phyloP scores from a whole-genome alignment of 2,797 vertebrate genomes.

The Enoplosus armatus region DNA sequence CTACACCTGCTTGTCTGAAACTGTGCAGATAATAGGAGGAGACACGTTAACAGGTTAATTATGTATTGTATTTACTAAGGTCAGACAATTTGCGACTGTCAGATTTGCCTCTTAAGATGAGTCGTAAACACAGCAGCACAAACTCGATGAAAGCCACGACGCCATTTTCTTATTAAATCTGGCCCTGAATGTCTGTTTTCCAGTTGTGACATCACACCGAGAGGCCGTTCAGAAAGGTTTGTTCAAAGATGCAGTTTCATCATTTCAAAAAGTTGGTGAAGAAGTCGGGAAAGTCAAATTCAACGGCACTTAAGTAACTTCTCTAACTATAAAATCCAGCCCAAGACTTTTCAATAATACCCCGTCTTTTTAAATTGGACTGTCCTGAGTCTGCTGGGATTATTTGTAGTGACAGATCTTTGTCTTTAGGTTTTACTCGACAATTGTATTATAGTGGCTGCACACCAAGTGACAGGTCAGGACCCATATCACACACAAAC shows the following conservation, averaged over 20 bases:
- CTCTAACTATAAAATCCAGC: not conserved
- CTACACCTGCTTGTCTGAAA: too few species aligned
- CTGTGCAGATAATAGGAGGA: too few species aligned
- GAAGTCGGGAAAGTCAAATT: not conserved
- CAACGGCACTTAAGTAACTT: slow-evolving; percentile 6
- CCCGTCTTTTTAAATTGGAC: slow-evolving; percentile 44
- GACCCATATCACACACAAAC: slow-evolving; percentile 12
- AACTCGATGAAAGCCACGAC: not conserved
- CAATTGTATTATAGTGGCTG: slow-evolving; percentile 52
- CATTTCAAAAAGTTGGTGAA: not conserved
- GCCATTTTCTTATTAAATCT: not conserved
- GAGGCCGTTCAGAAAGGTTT: not conserved
- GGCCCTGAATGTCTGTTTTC: not conserved
- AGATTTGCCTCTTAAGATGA: too few species aligned
- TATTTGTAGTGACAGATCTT: slow-evolving; percentile 24
- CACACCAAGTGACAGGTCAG: slow-evolving; percentile 52
- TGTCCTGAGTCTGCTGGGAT: slow-evolving; percentile 41
- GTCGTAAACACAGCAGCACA: too few species aligned
- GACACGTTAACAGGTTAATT: too few species aligned
- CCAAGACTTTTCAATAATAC: not conserved
- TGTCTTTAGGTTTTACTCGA: slow-evolving; percentile 43
- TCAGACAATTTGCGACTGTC: too few species aligned
- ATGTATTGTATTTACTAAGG: too few species aligned
- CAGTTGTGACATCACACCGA: not conserved
- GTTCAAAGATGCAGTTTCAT: not conserved